Conservation (phyloP, 2,888 invertebrate species). For the Philereme vetulata region DNA sequence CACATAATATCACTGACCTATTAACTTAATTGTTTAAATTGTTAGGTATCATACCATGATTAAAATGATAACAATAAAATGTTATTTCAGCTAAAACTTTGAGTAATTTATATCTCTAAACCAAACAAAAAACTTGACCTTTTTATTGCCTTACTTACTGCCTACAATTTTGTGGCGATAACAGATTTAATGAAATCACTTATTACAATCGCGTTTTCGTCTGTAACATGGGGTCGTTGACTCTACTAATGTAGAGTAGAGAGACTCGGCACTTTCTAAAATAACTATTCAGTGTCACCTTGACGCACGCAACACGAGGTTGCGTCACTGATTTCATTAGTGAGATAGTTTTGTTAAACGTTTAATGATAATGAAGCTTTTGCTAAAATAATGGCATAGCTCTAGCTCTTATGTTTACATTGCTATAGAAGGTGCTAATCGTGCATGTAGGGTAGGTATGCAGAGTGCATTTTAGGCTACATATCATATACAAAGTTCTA, state of each 20-base stretch:
- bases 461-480: background rate
- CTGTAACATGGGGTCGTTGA: conserved; percentile 60
- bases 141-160: conserved; percentile 19
- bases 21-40: conserved; percentile 63
- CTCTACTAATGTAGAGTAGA: conserved; percentile 60
- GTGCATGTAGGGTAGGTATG: too few relatives aligned
- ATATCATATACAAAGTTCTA: background rate
- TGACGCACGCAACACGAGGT: conserved; percentile 68
- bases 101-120: conserved; percentile 20
- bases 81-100: conserved; percentile 21
- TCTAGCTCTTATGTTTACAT: background rate
- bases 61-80: conserved; percentile 28
- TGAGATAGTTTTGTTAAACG: conserved; percentile 42
- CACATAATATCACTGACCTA: conserved; percentile 66
- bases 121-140: conserved; percentile 28
- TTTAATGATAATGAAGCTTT: conserved; percentile 22
- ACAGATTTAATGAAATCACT: conserved; percentile 24
- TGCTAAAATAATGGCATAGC: conserved; percentile 11
- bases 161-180: conserved; percentile 22
- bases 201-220: conserved; percentile 33
- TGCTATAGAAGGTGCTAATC: background rate
- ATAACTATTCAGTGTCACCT: conserved; percentile 76
- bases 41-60: conserved; percentile 48
- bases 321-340: conserved; percentile 64
- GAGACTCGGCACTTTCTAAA: conserved; percentile 77